These are phyloP conservation scores for Syrrhaptes paradoxus DNA, from an alignment of 2,113 vertebrate genomes.

Conservation along the genomic window DNA sequence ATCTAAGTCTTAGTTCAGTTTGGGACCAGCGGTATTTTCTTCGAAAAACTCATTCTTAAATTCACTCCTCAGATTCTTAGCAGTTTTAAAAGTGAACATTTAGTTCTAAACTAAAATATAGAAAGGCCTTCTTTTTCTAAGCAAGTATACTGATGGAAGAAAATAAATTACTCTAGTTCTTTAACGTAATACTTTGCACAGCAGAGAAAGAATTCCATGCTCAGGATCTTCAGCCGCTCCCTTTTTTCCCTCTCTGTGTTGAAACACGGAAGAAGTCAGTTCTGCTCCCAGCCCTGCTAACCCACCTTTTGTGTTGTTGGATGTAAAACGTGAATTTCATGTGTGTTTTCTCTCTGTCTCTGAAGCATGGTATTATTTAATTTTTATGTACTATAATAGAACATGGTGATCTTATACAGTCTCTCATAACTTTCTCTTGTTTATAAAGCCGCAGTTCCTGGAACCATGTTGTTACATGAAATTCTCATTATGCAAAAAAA, in stretches of 20 bases:
- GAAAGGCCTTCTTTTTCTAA: background rate
- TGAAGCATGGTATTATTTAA: background rate
- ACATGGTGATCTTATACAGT: background rate
- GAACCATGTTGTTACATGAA: background rate
- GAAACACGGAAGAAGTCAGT: background rate
- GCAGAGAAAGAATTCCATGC: background rate
- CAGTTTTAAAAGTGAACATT: background rate
- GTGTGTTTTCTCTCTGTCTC: background rate
- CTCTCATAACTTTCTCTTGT: background rate
- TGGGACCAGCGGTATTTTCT: background rate
- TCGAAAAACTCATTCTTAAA: background rate
- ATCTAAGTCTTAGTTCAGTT: constrained; percentile 25
- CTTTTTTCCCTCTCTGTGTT: background rate
- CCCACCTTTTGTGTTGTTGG: background rate
- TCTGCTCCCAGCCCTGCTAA: background rate
- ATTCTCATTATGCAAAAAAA: background rate
- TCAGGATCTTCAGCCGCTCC: background rate
- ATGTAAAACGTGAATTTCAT: background rate
- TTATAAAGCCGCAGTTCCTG: background rate
- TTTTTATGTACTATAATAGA: constrained; percentile 1
- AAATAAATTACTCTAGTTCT: background rate
- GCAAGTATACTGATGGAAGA: background rate
- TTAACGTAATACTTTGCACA: background rate
- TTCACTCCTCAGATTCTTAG: background rate
- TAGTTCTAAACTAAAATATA: background rate